Conservation (phyloP, 2,888 invertebrate species). For the Beris chalybata region DNA sequence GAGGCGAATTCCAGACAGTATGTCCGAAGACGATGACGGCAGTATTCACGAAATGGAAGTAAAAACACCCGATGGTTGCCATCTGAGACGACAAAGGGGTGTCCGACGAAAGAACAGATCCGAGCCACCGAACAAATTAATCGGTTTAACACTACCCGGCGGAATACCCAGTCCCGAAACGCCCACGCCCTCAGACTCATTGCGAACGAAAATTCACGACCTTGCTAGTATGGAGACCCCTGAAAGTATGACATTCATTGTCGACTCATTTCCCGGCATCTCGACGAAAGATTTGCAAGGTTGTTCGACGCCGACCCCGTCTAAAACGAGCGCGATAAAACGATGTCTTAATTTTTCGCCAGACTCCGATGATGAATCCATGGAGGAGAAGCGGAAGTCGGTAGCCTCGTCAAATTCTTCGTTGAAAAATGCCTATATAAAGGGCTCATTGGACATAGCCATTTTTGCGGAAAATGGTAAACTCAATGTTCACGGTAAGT, state of each 20-base stretch:
- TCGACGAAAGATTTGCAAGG: constrained; percentile 54
- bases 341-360: constrained; percentile 65
- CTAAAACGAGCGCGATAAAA: constrained; percentile 59
- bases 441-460: constrained; percentile 67
- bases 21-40: background rate
- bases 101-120: constrained; percentile 46
- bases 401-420: constrained; percentile 49
- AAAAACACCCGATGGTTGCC: constrained; percentile 49
- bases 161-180: constrained; percentile 52
- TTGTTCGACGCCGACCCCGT: constrained; percentile 57
- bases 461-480: constrained; percentile 62
- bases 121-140: constrained; percentile 30
- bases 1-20: constrained; percentile 14
- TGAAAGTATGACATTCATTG: constrained; percentile 52
- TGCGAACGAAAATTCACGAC: constrained; percentile 34
- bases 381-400: constrained; percentile 59
- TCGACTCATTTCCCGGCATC: constrained; percentile 39
- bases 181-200: constrained; percentile 38
- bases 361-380: constrained; percentile 57
- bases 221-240: constrained; percentile 42
- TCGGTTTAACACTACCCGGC: constrained; percentile 50
- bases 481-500: constrained; percentile 73
- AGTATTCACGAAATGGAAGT: constrained; percentile 56
- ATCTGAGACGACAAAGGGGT: constrained; percentile 52
- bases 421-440: constrained; percentile 46